Base-by-base conservation (phyloP, 2,797 vertebrate species). In the Cyprinodon diabolis region DNA sequence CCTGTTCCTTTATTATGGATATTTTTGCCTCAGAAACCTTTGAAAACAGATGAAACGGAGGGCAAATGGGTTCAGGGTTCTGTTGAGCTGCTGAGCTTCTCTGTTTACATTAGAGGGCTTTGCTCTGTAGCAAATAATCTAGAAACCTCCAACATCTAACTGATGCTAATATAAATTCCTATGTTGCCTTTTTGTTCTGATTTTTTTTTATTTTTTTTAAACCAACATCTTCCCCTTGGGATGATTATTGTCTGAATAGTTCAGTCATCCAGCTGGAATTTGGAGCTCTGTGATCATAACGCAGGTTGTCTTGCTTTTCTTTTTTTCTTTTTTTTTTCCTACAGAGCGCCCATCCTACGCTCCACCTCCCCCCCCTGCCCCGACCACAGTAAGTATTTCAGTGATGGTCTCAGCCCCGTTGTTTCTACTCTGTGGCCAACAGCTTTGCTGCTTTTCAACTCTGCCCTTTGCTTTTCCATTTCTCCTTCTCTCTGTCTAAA, bases 321-420 rank as follows among this genome's bases (percentile, higher is more conserved):
- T 14, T 30, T 37, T 58, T 13, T 30, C 30, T 30, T 2, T 30
- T 30, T 3, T 30, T 30, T 92, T 69, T 84, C 70, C 68, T 78
- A 90, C 95, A 99, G 97, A 99, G 92, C 96, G 97, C 85, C 98
- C 98, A 83, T 99, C 97, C 72, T 99, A 99, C 79, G 96, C 97
- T 87, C 98, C 97, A 86, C 97, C 97, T 91, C 98, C 98, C 83
- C 95, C 98, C 94, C 97, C 98, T 60, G 97, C 97, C 94, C 98
- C 97, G 66, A 95, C 98, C 89, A 96, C 98, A 93, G 97, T 99
- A 97, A 99, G 98, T 97, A 94, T 85, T 19, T 4, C 3, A 1
- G 47, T 66, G 49, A 60, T 14, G 15, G 6, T 48, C 54, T 35
- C 12, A 35, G 55, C 71, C 72, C 71, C 37, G 58, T 19, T 23